Conservation (phyloP, 2,113 vertebrate genomes). For the Gambusia holbrooki region DNA sequence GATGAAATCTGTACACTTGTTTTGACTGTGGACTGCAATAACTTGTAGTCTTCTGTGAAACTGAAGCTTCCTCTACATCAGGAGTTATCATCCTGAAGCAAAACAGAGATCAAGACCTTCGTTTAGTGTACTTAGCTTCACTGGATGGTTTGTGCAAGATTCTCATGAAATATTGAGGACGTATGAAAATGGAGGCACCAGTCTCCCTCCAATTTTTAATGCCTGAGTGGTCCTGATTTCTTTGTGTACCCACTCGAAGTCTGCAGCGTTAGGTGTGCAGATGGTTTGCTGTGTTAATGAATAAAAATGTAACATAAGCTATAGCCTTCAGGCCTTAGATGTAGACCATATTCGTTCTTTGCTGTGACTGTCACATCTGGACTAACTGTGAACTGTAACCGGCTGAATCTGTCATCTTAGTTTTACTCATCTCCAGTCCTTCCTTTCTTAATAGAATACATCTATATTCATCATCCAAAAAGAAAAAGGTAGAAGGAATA, state of each 20-base stretch:
- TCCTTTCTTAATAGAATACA: slow-evolving; percentile 17
- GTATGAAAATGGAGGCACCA: slow-evolving; percentile 60
- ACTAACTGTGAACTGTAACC: slow-evolving; percentile 6
- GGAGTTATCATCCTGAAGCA: not conserved
- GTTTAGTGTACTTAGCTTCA: slow-evolving; percentile 20
- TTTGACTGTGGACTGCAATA: not conserved
- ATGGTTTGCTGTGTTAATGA: not conserved
- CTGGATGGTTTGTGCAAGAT: slow-evolving; percentile 29
- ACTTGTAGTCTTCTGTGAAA: not conserved
- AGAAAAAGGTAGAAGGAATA: slow-evolving; percentile 1
- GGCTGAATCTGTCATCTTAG: slow-evolving; percentile 12
- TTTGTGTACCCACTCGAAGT: slow-evolving; percentile 46
- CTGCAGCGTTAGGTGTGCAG: not conserved
- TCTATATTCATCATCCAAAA: slow-evolving; percentile 7
- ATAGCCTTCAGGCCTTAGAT: not conserved
- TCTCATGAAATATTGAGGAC: slow-evolving; percentile 75
- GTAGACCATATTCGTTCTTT: not conserved
- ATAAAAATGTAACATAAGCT: not conserved
- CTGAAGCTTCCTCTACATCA: not conserved
- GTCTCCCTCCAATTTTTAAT: slow-evolving; percentile 28
- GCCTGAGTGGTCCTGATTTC: slow-evolving; percentile 28
- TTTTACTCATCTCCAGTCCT: slow-evolving; percentile 1
- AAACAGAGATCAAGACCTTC: slow-evolving; percentile 14
- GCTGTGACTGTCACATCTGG: slow-evolving; percentile 18
- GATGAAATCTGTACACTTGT: slow-evolving; percentile 31